Conservation (phyloP, 2,797 vertebrate species). For the Chaenodraco wilsoni region DNA sequence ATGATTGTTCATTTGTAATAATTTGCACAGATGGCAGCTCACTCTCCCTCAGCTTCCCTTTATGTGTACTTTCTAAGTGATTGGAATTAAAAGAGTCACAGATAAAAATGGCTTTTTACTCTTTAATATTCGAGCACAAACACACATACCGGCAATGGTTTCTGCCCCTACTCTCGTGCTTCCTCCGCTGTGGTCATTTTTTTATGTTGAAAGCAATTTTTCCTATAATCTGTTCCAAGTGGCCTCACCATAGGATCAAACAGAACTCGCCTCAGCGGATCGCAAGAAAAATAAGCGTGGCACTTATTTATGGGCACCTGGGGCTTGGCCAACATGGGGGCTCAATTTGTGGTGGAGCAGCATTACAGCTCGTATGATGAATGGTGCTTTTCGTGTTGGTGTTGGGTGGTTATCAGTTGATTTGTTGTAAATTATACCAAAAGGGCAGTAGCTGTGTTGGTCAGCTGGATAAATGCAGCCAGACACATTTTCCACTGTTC, state of each 20-base stretch:
- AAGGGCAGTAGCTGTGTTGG: conserved; percentile 56
- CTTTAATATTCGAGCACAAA: conserved; percentile 26
- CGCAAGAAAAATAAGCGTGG: conserved; percentile 73
- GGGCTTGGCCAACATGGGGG: conserved; percentile 61
- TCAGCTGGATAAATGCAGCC: conserved; percentile 53
- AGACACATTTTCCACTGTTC: conserved; percentile 58
- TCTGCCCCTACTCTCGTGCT: conserved; percentile 33
- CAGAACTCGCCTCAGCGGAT: conserved; percentile 49
- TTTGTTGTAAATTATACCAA: conserved; percentile 68
- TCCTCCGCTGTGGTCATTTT: conserved; percentile 55
- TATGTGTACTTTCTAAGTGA: conserved; percentile 35
- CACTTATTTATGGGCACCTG: conserved; percentile 74
- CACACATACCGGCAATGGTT: conserved; percentile 25
- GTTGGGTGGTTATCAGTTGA: conserved; percentile 82
- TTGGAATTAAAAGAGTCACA: conserved; percentile 61
- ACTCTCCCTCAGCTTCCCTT: conserved; percentile 38
- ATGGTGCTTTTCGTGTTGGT: conserved; percentile 79
- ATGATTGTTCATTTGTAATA: conserved; percentile 16
- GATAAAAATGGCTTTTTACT: conserved; percentile 55
- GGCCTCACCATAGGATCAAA: conserved; percentile 62
- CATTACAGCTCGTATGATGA: conserved; percentile 72
- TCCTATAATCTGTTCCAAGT: conserved; percentile 58
- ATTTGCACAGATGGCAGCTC: conserved; percentile 19
- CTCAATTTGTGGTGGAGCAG: conserved; percentile 78
- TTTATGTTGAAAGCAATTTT: conserved; percentile 56